These are phyloP conservation scores for Chaetops frenatus DNA, from an alignment of 2,113 vertebrate genomes.

Conservation along the genomic window DNA sequence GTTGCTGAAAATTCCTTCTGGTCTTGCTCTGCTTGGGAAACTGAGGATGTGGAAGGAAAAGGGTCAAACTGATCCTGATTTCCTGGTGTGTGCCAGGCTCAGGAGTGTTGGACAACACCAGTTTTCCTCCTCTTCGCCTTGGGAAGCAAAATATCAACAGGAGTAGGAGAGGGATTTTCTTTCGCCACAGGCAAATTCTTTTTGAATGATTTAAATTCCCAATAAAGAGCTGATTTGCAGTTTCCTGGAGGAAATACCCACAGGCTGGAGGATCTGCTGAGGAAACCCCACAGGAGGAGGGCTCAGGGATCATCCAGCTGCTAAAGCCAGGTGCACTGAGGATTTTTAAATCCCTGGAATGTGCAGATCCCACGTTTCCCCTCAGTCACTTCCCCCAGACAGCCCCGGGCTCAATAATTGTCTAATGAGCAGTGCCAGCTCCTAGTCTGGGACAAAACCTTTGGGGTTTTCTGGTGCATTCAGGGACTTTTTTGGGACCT, in stretches of 20 bases:
- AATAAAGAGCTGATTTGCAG: background rate
- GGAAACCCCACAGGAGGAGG: background rate
- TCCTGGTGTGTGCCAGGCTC: background rate
- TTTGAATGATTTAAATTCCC: background rate
- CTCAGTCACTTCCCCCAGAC: background rate
- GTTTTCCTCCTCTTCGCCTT: background rate
- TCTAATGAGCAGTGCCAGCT: accelerated
- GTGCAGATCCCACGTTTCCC: background rate
- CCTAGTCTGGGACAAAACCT: background rate
- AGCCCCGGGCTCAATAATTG: background rate
- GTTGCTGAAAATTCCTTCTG: background rate
- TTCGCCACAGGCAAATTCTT: background rate
- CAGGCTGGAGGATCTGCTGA: background rate
- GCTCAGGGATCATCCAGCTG: background rate
- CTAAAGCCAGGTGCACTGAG: background rate
- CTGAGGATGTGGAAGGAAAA: background rate
- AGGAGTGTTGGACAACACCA: no score
- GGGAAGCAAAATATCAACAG: background rate
- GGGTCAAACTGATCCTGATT: background rate
- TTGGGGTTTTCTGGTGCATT: background rate
- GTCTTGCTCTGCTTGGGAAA: background rate
- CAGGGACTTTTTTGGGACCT: background rate
- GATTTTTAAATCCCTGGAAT: background rate
- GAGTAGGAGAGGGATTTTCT: background rate
- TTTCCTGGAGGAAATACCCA: background rate